A percentile compares a stretch with the other conserved stretches of the same genome.
Conservation (phyloP, 2,797 vertebrate species). For the Malacoctenus gilli region DNA sequence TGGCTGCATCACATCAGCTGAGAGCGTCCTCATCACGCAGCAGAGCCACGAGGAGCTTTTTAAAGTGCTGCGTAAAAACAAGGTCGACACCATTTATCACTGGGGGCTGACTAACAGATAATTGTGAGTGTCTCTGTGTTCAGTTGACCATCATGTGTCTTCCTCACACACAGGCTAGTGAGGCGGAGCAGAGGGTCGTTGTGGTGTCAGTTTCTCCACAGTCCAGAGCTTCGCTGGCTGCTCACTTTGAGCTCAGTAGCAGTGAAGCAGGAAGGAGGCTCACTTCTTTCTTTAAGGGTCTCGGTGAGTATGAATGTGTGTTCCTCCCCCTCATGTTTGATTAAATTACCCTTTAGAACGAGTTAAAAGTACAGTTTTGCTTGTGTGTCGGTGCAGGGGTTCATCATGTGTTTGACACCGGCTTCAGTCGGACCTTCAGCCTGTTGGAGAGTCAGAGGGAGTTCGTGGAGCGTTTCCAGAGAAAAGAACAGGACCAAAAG, state of each 20-base stretch:
- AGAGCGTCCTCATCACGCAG: constrained; percentile 91
- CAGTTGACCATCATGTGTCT: too few relatives aligned
- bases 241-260: constrained; percentile 81
- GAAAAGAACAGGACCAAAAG: constrained; percentile 76
- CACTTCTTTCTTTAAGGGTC: constrained; percentile 87
- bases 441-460: constrained; percentile 92
- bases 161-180: constrained; percentile 68
- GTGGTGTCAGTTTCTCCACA: constrained; percentile 93
- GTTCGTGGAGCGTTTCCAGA: constrained; percentile 88
- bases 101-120: too few relatives aligned
- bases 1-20: constrained; percentile 95
- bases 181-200: constrained; percentile 82
- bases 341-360: too few relatives aligned
- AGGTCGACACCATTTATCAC: too few relatives aligned
- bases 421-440: constrained; percentile 94
- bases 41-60: constrained; percentile 93
- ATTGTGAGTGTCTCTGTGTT: not conserved
- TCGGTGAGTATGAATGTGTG: constrained; percentile 70
- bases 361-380: not conserved
- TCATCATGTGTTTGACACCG: constrained; percentile 91
- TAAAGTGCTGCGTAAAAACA: constrained; percentile 85
- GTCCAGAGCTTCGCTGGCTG: constrained; percentile 91
- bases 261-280: constrained; percentile 86
- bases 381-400: constrained; percentile 80
- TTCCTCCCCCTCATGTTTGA: not conserved